Percentiles rank a stretch among this genome's conserved stretches.
Conservation (phyloP, 2,888 invertebrate genomes). For the Artemia sinica region DNA sequence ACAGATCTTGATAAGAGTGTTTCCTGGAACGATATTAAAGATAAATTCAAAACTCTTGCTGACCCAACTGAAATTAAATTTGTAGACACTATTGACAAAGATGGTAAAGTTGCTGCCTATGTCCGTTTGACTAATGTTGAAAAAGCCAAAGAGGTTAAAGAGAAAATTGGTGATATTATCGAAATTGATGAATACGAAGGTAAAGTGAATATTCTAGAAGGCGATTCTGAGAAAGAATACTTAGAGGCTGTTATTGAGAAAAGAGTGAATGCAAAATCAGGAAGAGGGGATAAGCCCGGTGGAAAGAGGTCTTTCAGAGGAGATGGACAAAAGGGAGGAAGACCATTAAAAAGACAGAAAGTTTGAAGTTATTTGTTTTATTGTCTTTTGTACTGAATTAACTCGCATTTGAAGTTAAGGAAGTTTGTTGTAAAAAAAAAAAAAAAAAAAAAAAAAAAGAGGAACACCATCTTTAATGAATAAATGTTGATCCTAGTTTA, state of each 20-base stretch:
- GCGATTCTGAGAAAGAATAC: slow-evolving; percentile 47
- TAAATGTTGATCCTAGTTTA: too few species aligned
- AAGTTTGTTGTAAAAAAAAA: too few species aligned
- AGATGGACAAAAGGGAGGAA: too few species aligned
- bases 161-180: slow-evolving; percentile 29
- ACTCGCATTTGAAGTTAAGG: too few species aligned
- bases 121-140: neutral
- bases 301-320: too few species aligned
- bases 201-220: slow-evolving; percentile 42
- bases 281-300: too few species aligned
- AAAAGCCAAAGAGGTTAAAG: slow-evolving; percentile 32
- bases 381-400: too few species aligned
- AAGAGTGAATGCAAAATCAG: too few species aligned
- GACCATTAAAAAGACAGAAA: too few species aligned
- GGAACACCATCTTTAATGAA: too few species aligned
- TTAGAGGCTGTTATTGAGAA: slow-evolving; percentile 26
- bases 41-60: slow-evolving; percentile 34
- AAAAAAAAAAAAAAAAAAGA: too few species aligned
- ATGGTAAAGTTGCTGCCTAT: slow-evolving; percentile 41
- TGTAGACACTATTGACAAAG: slow-evolving; percentile 49
- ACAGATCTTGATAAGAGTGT: slow-evolving; percentile 25
- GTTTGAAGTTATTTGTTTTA: too few species aligned
- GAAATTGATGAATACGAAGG: slow-evolving; percentile 37
- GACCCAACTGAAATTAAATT: slow-evolving; percentile 25
- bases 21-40: slow-evolving; percentile 34